Percentiles rank a stretch among this genome's conserved stretches.
Conservation (phyloP, 2,113 vertebrate genomes). For the Connochaetes taurinus region DNA sequence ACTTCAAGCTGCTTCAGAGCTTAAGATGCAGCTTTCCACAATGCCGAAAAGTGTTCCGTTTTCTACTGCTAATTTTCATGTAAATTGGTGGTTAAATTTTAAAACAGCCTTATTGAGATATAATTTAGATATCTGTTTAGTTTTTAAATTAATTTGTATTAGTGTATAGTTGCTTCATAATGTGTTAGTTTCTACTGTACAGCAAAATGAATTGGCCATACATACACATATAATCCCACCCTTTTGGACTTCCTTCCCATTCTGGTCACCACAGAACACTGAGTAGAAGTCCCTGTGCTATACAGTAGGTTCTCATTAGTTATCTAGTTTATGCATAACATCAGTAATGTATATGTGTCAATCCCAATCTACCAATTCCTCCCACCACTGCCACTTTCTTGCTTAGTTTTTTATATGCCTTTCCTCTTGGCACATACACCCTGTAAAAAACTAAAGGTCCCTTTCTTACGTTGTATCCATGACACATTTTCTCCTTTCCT, state of each 20-base stretch:
- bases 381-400: neutral
- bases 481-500: neutral
- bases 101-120: neutral
- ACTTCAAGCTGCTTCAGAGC: neutral
- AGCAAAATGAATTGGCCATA: neutral
- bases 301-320: neutral
- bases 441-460: neutral
- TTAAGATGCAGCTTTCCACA: neutral
- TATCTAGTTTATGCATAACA: neutral
- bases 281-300: neutral
- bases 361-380: neutral
- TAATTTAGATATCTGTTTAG: neutral
- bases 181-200: neutral
- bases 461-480: neutral
- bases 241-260: neutral
- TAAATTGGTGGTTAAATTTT: neutral
- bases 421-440: neutral
- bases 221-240: neutral
- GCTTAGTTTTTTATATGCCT: neutral
- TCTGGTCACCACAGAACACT: neutral
- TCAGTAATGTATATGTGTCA: neutral
- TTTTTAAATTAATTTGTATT: neutral
- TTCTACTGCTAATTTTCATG: neutral
- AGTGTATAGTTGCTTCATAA: neutral
- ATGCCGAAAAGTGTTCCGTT: neutral